Base-by-base conservation (phyloP, 2,797 vertebrate species). In the Argentina silus region DNA sequence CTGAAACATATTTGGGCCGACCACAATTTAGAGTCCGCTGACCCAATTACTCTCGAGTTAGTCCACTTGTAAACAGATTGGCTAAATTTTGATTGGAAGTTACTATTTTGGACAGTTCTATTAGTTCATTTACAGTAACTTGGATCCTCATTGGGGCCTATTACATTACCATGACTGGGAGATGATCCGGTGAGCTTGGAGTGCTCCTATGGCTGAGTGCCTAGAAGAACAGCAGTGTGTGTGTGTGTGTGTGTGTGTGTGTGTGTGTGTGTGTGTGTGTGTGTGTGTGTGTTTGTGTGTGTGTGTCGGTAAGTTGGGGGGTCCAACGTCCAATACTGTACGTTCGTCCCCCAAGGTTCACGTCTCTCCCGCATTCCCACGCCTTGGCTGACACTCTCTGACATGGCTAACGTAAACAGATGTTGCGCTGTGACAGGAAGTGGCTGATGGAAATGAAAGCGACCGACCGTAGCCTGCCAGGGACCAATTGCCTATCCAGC, bases 321-420 rank as follows among this genome's bases (percentile, higher is more conserved):
- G 21, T 59, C 56, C 12, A 10, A 36, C 27, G 27, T 36, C 27
- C 56, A 21, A 5, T 21, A 59, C 72, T 77, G 74, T 83, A 83
- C 79, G 76, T 88, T 85, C 79, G 70, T 78, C 70, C 77, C 55
- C 48, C 21, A 64, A 76, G 75, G 84, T 79, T 57, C 73, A 75
- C 43, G 70, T 73, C 36, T 73, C 67, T 68, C 19, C 66, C 82
- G 72, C 68, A 55, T 93, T 93, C 92, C 91, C 92, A 93, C 87
- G 91, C 90, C 89, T 91, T 17, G 64, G 76, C 59, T 21, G 45
- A 71, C 66, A 85, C 86, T 86, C 90, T 89, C 73, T 91, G 91
- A 92, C 90, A 89, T 86, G 67, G 69, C 80, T 73, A 83, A 80
- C 61, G 42, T 89, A 91, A 93, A 91, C 90, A 90, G 87, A 89